phyloP scores from a whole-genome alignment of 2,113 vertebrate species.

The Thamnophis sirtalis region DNA sequence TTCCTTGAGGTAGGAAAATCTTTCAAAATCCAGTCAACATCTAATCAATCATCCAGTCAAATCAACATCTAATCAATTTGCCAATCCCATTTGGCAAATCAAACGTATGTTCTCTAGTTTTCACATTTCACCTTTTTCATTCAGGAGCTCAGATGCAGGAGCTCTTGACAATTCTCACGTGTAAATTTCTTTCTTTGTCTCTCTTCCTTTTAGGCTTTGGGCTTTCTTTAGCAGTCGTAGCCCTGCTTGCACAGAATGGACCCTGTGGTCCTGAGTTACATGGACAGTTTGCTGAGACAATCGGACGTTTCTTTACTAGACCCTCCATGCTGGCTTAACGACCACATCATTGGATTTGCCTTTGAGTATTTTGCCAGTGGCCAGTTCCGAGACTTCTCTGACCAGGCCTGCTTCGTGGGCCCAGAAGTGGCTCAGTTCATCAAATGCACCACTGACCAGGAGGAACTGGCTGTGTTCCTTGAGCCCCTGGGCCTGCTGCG shows the following conservation, averaged over 20 bases:
- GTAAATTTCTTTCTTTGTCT: conserved; percentile 37
- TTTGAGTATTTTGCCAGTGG: conserved; percentile 88
- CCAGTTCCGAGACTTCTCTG: conserved; percentile 74
- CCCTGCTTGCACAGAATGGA: conserved; percentile 74
- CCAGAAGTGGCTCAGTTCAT: conserved; percentile 97
- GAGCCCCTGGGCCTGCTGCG: conserved; percentile 80
- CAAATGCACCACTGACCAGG: conserved; percentile 82
- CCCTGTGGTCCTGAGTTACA: conserved; percentile 90
- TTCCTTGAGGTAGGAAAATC: background rate
- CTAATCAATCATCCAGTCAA: background rate
- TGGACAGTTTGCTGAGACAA: conserved; percentile 88
- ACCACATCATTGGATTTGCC: conserved; percentile 91
- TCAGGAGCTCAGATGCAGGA: background rate
- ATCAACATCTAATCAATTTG: background rate
- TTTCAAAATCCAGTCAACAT: background rate
- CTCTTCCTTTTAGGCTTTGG: conserved; percentile 47
- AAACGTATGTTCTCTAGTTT: background rate
- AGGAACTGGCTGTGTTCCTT: conserved; percentile 86
- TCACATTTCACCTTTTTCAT: background rate
- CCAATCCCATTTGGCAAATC: background rate
- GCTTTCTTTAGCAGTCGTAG: background rate
- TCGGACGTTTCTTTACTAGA: conserved; percentile 88
- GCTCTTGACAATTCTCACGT: background rate
- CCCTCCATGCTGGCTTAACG: conserved; percentile 93
- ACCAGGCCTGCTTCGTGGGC: conserved; percentile 82